Base-by-base conservation (phyloP, 2,888 invertebrate genomes). In the Drosophila bunnanda region DNA sequence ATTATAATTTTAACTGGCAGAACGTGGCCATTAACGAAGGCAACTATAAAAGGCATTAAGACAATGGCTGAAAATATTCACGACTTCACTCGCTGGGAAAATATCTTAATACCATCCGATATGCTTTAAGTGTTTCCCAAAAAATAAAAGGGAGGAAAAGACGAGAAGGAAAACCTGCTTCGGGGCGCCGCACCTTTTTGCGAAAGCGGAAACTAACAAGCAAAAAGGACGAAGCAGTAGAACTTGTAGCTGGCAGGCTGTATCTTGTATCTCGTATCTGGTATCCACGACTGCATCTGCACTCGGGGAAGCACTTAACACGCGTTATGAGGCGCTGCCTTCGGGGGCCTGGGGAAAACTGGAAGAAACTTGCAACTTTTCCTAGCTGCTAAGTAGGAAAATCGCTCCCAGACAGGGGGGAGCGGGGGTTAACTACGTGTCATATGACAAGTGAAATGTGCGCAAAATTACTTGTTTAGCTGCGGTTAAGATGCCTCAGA, bases 401-500 rank as follows among this genome's bases (percentile, higher is more conserved):
- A 86, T 74, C 81, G 88, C 84, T 80, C 38, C 83, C 55, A 88
- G 87, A 78, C 85, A 76, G 70, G 41, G 12, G 12, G 41, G 13
- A 43, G 22, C 22, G 30, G 43, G 34, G 15, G 15, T 52, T 46
- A 74, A 72, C 60, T 70, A 84, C 89, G 84, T 85, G 89, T 88
- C 87, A 80, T 85, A 79, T 88, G 87, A 85, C 84, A 85, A 85
- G 89, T 86, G 84, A 85, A 85, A 85, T 85, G 84, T 86, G 89
- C 73, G 61, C 84, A 86, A 88, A 85, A 88, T 86, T 85, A 85
- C 84, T 85, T 88, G 83, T 86, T 88, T 83, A 86, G 87, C 74
- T 75, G 80, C 66, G 77, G 86, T 65, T 78, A 83, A 78, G 87
- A 68, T 67, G 84, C 69, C 76, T 72, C 39, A 55, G 64, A 43